Evolutionary conservation across 2,888 invertebrate genomes (phyloP).

Genomic region (Neoitamus cyanurus): DNA sequence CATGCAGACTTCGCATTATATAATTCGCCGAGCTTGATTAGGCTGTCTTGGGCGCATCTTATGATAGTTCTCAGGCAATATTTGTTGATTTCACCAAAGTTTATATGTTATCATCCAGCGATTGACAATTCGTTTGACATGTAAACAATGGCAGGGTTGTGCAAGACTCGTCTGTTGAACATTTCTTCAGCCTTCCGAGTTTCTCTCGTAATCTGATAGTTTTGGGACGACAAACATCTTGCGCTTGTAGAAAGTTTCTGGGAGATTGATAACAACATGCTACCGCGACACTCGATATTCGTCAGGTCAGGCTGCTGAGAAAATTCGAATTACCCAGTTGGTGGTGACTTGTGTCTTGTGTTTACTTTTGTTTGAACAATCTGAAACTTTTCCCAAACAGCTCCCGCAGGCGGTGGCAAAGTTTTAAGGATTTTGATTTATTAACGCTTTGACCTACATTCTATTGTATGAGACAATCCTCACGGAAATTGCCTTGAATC

Average conservation of each 20-base stretch:
- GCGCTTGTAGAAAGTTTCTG: background rate
- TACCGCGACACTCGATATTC: slow-evolving; percentile 1
- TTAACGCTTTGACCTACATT: background rate
- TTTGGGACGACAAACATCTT: background rate
- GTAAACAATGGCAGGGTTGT: slow-evolving; percentile 24
- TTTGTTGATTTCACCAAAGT: background rate
- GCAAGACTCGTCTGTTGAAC: background rate
- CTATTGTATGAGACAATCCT: background rate
- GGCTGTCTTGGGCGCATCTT: background rate
- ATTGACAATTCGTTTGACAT: background rate
- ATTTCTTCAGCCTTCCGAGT: background rate
- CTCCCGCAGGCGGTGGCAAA: background rate
- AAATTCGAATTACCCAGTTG: background rate
- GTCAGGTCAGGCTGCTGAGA: background rate
- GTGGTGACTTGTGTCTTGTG: background rate
- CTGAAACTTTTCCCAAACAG: background rate
- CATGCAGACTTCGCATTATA: background rate
- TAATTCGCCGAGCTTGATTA: background rate
- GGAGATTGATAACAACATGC: background rate
- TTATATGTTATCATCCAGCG: background rate
- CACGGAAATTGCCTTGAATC: background rate
- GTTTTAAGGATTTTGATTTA: background rate
- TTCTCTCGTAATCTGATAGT: background rate
- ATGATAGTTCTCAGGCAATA: background rate
- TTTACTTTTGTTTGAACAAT: background rate